phyloP scores from a whole-genome alignment of 2,113 vertebrate genomes.

The Ictalurus punctatus region DNA sequence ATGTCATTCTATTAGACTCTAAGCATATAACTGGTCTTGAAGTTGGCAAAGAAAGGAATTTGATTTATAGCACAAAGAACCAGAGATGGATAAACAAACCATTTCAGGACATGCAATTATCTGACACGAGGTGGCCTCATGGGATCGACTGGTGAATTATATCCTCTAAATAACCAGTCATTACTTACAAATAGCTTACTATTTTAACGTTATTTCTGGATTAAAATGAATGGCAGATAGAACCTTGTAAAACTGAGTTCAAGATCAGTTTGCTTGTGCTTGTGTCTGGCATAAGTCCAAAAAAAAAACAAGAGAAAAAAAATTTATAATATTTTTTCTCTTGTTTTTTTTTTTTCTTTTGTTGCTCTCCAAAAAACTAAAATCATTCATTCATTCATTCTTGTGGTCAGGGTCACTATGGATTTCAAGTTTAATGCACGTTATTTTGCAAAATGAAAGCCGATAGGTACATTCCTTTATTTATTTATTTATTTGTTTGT shows the following conservation, averaged over 20 bases:
- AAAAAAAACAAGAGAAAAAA: no score
- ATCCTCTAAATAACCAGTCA: conserved; percentile 33
- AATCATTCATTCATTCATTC: neutral
- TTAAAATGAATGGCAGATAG: neutral
- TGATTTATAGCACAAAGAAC: conserved; percentile 15
- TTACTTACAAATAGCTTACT: conserved; percentile 18
- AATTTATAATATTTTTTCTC: neutral
- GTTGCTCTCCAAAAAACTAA: no score
- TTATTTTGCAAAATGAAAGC: no score
- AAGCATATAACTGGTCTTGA: conserved; percentile 17
- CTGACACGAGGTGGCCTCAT: neutral
- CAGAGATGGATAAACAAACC: neutral
- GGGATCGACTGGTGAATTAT: conserved; percentile 27
- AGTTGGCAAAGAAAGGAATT: conserved; percentile 9
- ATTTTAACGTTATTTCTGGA: neutral
- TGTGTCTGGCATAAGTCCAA: neutral
- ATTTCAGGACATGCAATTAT: neutral
- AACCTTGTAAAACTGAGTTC: neutral
- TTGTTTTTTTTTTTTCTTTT: no score
- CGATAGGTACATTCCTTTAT: no score
- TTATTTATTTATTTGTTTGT: no score
- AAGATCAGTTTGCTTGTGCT: neutral
- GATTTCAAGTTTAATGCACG: neutral
- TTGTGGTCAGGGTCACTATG: neutral
- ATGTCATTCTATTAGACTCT: neutral